Percentiles rank a stretch among this genome's conserved stretches.
Conservation (phyloP, 1,140 invertebrate species). For the Aphelenchoides avenae region DNA sequence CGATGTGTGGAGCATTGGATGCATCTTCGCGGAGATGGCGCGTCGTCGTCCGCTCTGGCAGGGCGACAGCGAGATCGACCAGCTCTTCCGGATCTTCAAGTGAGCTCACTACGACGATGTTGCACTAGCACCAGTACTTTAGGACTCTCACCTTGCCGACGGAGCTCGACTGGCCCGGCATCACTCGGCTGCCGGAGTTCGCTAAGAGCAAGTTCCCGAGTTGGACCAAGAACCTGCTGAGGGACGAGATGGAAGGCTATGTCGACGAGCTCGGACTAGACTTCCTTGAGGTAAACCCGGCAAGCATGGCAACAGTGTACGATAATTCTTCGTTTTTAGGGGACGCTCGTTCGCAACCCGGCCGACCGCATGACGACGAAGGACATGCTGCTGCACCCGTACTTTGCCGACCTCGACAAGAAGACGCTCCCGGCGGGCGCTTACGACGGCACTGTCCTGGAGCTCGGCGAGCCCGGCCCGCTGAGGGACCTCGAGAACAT, state of each 20-base stretch:
- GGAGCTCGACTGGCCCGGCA: conserved; percentile 83
- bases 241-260: conserved; percentile 40
- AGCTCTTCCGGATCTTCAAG: conserved; percentile 85
- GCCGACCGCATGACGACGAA: conserved; percentile 71
- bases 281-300: conserved; percentile 66
- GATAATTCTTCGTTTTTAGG: conserved; percentile 61
- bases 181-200: conserved; percentile 78
- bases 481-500: no score
- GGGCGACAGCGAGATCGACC: conserved; percentile 92
- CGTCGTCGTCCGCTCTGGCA: conserved; percentile 84
- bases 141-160: conserved; percentile 77
- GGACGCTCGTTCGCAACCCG: conserved; percentile 77
- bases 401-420: conserved; percentile 68
- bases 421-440: conserved; percentile 35
- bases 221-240: conserved; percentile 72
- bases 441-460: conserved; percentile 38
- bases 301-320: background rate
- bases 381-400: conserved; percentile 70
- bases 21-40: conserved; percentile 91
- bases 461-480: no score
- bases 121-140: conserved; percentile 8
- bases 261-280: conserved; percentile 65
- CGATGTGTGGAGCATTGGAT: conserved; percentile 87
- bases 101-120: conserved; percentile 47
- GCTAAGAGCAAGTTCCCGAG: conserved; percentile 83